A percentile compares a stretch with the other conserved stretches of the same genome.
These are phyloP conservation scores for Tychaedon coryphoeus DNA, from an alignment of 2,113 vertebrate genomes.

Conservation along the genomic window DNA sequence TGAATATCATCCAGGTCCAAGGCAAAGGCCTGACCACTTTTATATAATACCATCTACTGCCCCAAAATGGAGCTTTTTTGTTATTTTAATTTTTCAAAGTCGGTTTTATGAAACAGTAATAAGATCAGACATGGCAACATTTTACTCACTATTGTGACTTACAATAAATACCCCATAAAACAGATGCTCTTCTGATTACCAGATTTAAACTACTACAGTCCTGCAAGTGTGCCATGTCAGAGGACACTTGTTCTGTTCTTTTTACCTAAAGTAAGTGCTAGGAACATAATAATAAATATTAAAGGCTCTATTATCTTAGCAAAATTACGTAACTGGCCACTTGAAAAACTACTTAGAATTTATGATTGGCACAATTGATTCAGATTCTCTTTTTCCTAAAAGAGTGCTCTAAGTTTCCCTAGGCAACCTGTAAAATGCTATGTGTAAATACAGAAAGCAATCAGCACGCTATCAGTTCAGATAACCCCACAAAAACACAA, in stretches of 20 bases:
- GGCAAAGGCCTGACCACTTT: background rate
- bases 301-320: background rate
- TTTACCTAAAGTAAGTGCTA: background rate
- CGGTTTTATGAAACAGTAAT: slow-evolving; percentile 4
- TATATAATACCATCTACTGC: background rate
- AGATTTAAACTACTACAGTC: background rate
- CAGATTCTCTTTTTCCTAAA: background rate
- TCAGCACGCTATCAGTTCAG: background rate
- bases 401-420: background rate
- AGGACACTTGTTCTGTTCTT: background rate
- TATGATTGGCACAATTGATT: background rate
- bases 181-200: background rate
- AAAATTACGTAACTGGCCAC: background rate
- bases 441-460: background rate
- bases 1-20: background rate
- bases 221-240: background rate
- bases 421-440: background rate
- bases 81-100: background rate
- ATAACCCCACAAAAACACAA: background rate
- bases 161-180: background rate
- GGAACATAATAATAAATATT: background rate
- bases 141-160: background rate
- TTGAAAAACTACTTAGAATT: background rate
- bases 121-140: background rate
- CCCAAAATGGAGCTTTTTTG: background rate